Evolutionary conservation across 2,888 invertebrate species (phyloP).

Genomic region (Pammene aurita): DNA sequence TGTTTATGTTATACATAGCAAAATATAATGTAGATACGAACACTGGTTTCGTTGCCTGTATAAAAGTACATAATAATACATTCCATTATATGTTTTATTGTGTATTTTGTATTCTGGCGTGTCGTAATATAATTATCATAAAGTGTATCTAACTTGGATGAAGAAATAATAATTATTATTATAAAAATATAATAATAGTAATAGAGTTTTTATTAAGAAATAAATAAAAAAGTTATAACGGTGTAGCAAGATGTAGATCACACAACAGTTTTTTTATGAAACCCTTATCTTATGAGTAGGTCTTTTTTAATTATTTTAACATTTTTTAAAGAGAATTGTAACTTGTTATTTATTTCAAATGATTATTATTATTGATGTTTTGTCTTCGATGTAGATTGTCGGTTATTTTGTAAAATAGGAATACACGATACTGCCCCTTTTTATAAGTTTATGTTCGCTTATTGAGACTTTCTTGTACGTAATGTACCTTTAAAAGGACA

Average conservation of each 20-base stretch:
- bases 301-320: slow-evolving; percentile 79
- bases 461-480: slow-evolving; percentile 44
- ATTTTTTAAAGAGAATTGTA: slow-evolving; percentile 75
- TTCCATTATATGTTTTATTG: slow-evolving; percentile 51
- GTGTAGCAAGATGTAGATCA: slow-evolving; percentile 74
- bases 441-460: slow-evolving; percentile 64
- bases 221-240: slow-evolving; percentile 78
- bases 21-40: slow-evolving; percentile 52
- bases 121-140: slow-evolving; percentile 74
- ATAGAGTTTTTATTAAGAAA: slow-evolving; percentile 83
- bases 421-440: slow-evolving; percentile 78
- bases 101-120: slow-evolving; percentile 64
- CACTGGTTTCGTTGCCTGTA: slow-evolving; percentile 46
- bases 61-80: slow-evolving; percentile 50
- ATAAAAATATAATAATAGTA: slow-evolving; percentile 81
- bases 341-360: slow-evolving; percentile 84
- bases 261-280: slow-evolving; percentile 70
- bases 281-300: slow-evolving; percentile 69
- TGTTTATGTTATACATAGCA: slow-evolving; percentile 52
- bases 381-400: slow-evolving; percentile 72
- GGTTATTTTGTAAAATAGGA: slow-evolving; percentile 79
- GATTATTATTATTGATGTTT: slow-evolving; percentile 81
- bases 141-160: slow-evolving; percentile 80
- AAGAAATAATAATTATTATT: slow-evolving; percentile 80
- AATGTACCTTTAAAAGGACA: slow-evolving; percentile 32